phyloP scores from a whole-genome alignment of 2,888 invertebrate species.

The Drosophila meridionalis region DNA sequence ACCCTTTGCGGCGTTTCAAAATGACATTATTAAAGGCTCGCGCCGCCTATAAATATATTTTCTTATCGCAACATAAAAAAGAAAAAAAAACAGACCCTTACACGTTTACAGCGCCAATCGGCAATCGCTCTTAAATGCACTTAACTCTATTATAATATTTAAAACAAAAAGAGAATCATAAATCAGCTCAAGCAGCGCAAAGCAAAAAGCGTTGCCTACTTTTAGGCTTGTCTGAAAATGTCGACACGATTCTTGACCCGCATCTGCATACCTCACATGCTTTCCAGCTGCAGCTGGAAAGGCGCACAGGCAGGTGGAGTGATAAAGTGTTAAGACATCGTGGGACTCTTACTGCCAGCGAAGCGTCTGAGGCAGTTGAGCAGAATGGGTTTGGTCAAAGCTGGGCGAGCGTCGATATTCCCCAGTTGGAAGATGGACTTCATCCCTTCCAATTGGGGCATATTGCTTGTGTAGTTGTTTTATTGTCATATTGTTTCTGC shows the following conservation, averaged over 20 bases:
- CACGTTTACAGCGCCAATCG: background rate
- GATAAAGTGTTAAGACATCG: background rate
- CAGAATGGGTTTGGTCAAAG: no score
- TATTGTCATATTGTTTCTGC: no score
- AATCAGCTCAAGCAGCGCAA: background rate
- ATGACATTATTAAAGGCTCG: slow-evolving; percentile 24
- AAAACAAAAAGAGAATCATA: background rate
- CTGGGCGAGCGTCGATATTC: no score
- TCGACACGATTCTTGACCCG: background rate
- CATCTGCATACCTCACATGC: background rate
- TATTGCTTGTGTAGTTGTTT: no score
- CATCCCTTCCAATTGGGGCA: no score
- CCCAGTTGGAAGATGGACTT: no score
- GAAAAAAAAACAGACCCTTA: background rate
- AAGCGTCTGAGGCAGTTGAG: no score
- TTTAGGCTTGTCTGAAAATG: background rate
- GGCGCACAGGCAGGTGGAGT: background rate
- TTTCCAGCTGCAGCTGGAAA: background rate
- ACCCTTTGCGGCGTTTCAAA: slow-evolving; percentile 20
- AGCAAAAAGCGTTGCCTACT: slow-evolving; percentile 5
- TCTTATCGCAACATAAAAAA: slow-evolving; percentile 25
- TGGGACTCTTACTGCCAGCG: background rate
- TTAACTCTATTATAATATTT: slow-evolving; percentile 7
- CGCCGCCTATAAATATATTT: slow-evolving; percentile 34
- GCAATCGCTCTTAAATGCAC: background rate